Evolutionary conservation across 2,888 invertebrate genomes (phyloP), one percentile per base, ranked within the genome.

Genomic region (Cerastis leucographa): DNA sequence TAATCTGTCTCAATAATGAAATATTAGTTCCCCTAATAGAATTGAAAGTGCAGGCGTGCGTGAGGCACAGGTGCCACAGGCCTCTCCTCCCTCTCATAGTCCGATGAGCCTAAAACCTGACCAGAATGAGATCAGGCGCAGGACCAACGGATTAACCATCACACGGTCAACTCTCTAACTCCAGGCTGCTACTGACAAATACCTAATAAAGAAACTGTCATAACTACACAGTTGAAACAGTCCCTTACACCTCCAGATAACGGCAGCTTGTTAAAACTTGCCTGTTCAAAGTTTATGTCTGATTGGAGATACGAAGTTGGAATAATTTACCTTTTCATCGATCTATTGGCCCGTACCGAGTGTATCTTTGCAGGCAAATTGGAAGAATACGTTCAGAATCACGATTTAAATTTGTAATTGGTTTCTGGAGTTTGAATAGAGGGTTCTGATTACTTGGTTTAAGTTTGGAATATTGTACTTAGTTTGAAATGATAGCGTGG

Each of bases 221-320:
- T 44, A 8, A 51, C 25, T 9, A 2, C 14, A 49, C 78, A 56
- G 12, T 71, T 17, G 11, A 14, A 42, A 61, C 42, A 66, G 22
- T 35, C 22, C 71, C 49, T 72, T 56, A 35, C 42, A 51, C 44
- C 9, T 71, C 1, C 19, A 51, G 81, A 81, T 83, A 83, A 66
- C 71, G 65, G 56, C 0, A 74, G 66, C 85, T 85, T 84, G 84
- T 84, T 81, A 85, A 76, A 85, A 85, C 76, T 85, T 85, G 64
- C 65, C 70, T 65, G 76, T 71, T 83, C 76, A n/a, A 84, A 84
- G 68, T 84, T 82, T 80, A 70, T 64, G 64, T 74, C 80, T 78
- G 84, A 85, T 79, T 82, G 74, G 56, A 76, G 79, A 85, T 85
- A 85, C 76, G 64, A 61, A 84, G 9, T 84, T 81, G 25, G 81